Base-by-base conservation (phyloP, 2,113 vertebrate genomes). In the human (Homo sapiens) region DNA sequence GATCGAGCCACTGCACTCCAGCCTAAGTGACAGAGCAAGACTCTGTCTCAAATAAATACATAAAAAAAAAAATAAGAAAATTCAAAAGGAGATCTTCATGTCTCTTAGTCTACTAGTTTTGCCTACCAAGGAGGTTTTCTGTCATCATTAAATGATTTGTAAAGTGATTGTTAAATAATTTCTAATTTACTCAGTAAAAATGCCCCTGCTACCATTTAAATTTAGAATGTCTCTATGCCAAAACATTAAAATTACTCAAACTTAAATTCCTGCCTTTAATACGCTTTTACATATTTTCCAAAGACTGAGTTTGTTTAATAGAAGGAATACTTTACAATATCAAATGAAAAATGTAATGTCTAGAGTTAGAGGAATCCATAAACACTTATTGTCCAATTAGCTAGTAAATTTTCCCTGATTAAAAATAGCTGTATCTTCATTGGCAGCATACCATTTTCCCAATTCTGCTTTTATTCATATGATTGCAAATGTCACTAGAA, bases 231-330 rank as follows among this genome's bases (percentile, higher is more conserved):
- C 40, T 9, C 14, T 68, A 1, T 52, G 18, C 55, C 48, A 81
- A 93, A 79, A 18, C 25, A 83, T 93, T 84, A 91, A 83, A 93
- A 84, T 83, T 57, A 76, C 17, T 94, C 59, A 90, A 66, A 66
- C 20, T 64, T 86, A 88, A 82, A 73, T 86, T 17, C 2, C n/a
- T 93, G 6, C 20, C 10, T 64, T 96, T 27, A 84, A 17, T 81
- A 16, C 16, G n/a, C 38, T 25, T 89, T 92, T 45, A 45, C 38
- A 22, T 80, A 43, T 85, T 75, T 94, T 78, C 40, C 6, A 96
- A 8, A n/a, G n/a, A 68, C 22, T 93, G 27, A 48, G 35, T 90
- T 87, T 92, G 12, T 70, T 76, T 92, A 73, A 72, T 50, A 90
- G 68, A 93, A 79, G 50, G 61, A 68, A 86, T 48, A 75, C 22